Evolutionary conservation across 2,888 invertebrate genomes (phyloP), one percentile per base, ranked within the genome.

Genomic region (Apocheima hispidaria): DNA sequence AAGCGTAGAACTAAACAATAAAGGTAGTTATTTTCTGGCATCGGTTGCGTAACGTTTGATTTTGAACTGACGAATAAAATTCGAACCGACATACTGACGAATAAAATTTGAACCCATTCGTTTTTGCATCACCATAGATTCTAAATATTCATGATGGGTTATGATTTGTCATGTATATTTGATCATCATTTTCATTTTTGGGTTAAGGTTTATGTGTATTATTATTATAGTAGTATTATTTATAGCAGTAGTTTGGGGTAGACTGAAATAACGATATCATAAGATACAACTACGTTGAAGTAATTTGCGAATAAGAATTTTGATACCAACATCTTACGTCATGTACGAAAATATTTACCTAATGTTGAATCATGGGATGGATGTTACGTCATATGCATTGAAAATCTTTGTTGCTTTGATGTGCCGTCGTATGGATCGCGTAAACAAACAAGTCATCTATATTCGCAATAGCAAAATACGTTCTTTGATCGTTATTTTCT

Each of bases 331-430:
- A n/a, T 28, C 35, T 54, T 46, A 46, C 54, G 54, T 28, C 44
- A 46, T 54, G 36, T 2, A 28, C 20, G 36, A 38, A 36, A 54
- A 54, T 46, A 30, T 28, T 49, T 49, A 49, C 35, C 49, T 49
- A 14, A 3, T 36, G 35, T 35, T 40, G 46, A 54, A 26, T 26
- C 54, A 46, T 48, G n/a, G 33, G 28, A 20, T 33, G 49, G 35
- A 26, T 23, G 50, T 38, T 23, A 38, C 50, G 26, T 50, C 50
- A 50, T 50, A 20, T 9, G 36, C 18, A 23, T 38, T 50, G 50
- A 18, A 50, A 18, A 26, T 38, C 10, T 50, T 38, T 50, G 23
- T 38, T 23, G 18, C 46, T 50, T 36, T 33, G 9, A 30, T 49
- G 21, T 23, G 33, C 23, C 30, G 16, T 14, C 21, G 36, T 46